Conservation (phyloP, 1,140 invertebrate genomes). For the Calycopis cecrops region DNA sequence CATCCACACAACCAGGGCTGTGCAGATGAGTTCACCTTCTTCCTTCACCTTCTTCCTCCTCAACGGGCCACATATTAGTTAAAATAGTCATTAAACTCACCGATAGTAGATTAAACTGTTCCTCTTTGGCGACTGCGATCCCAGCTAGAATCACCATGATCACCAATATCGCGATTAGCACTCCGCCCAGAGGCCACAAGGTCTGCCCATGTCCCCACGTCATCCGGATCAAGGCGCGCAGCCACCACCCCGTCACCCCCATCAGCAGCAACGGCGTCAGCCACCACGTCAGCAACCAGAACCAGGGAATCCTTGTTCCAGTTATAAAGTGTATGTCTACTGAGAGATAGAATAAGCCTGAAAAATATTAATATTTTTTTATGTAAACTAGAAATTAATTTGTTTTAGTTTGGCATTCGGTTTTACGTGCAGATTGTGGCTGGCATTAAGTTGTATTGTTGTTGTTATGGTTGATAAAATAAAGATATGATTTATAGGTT, state of each 20-base stretch:
- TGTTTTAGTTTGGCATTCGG: too few species aligned
- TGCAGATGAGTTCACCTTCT: too few species aligned
- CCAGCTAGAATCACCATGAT: slow-evolving; percentile 53
- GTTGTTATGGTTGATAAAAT: too few species aligned
- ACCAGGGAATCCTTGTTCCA: slow-evolving; percentile 43
- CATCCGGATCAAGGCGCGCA: slow-evolving; percentile 35
- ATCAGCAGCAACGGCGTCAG: slow-evolving; percentile 42
- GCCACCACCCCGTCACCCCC: slow-evolving; percentile 59
- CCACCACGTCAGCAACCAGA: slow-evolving; percentile 54
- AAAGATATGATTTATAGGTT: too few species aligned
- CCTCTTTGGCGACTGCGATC: slow-evolving; percentile 59
- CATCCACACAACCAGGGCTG: too few species aligned
- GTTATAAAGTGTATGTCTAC: slow-evolving; percentile 61
- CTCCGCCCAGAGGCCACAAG: slow-evolving; percentile 52
- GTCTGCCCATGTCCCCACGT: slow-evolving; percentile 39
- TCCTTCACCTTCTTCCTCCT: too few species aligned
- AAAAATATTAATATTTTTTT: slow-evolving; percentile 22
- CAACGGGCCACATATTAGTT: too few species aligned
- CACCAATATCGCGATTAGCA: slow-evolving; percentile 47
- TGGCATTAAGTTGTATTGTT: too few species aligned
- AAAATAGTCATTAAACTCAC: slow-evolving; percentile 36
- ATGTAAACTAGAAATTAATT: too few species aligned
- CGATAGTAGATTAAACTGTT: slow-evolving; percentile 60
- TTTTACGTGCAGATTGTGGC: too few species aligned
- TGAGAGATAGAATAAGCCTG: slow-evolving; percentile 57